Evolutionary conservation across 1,140 invertebrate genomes (phyloP), one percentile per base, ranked within the genome.

Genomic region (Cyphomyrmex costatus): DNA sequence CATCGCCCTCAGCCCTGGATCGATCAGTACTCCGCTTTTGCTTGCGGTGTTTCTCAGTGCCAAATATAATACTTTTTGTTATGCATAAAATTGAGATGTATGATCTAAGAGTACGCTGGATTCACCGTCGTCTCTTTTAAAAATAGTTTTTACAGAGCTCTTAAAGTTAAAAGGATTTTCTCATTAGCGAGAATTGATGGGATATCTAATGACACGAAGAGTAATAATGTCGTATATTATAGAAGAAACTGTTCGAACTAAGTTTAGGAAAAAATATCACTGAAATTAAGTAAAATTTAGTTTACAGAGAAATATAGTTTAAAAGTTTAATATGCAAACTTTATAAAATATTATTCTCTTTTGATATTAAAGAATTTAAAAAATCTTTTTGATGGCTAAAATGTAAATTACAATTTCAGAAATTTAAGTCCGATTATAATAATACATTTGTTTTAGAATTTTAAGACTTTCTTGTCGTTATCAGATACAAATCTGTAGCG

Each of bases 361-460:
- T 14, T 21, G 33, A 36, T 5, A 27, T 66, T 19, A 24, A 6
- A n/a, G 27, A 16, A 78, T 63, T 46, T 30, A 16, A 19, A 46
- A n/a, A 14, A 30, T n/a, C 10, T 27, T 77, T 33, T 30, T 49
- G 30, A 36, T 27, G 10, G 7, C 24, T 7, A 56, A 46, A 78
- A 30, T 7, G 19, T 21, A 8, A 82, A 30, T 76, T 21, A 51
- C 24, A 42, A 73, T 60, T 83, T 61, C 2, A 16, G 49, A 4
- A 30, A 60, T 83, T 83, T 83, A 49, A 73, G 49, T 83, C 60
- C 16, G 12, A 42, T 21, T 36, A 49, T 60, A 24, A 68, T 49
- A 10, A 19, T 68, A 24, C 36, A 21, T 46, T 6, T n/a, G 24
- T 33, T 74, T 49, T 3, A 1, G 4, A 58, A 33, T 58, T 74